These are phyloP conservation scores for Luscinia luscinia DNA, from an alignment of 2,797 vertebrate species.

Conservation along the genomic window DNA sequence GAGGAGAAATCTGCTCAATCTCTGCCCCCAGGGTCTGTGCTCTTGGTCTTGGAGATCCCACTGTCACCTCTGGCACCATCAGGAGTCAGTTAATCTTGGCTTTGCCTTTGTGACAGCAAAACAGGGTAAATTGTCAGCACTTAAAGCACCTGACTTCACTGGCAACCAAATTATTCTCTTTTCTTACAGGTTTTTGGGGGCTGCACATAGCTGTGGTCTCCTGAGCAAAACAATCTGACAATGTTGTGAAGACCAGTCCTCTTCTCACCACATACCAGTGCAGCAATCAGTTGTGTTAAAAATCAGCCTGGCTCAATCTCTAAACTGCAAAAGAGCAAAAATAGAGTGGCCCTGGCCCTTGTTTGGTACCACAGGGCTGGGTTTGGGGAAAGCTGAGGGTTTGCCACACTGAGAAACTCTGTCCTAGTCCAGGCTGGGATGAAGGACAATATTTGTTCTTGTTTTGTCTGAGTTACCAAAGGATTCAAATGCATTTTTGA, in stretches of 20 bases:
- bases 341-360: background rate
- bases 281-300: background rate
- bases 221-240: background rate
- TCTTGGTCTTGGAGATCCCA: background rate
- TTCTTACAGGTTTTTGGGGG: background rate
- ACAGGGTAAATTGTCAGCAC: background rate
- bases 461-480: background rate
- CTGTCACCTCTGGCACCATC: fast-evolving
- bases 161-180: background rate
- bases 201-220: too few relatives aligned
- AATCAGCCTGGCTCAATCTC: background rate
- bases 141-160: background rate
- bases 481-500: background rate
- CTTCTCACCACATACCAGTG: background rate
- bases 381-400: background rate
- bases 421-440: background rate
- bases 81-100: background rate
- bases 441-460: background rate
- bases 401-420: background rate
- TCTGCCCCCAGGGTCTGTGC: background rate
- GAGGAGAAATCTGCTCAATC: background rate
- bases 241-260: background rate
- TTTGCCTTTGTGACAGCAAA: background rate
- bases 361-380: background rate
- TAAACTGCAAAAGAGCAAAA: background rate